Evolutionary conservation across 2,888 invertebrate genomes (phyloP).

Genomic region (Pyrocoelia pectoralis): DNA sequence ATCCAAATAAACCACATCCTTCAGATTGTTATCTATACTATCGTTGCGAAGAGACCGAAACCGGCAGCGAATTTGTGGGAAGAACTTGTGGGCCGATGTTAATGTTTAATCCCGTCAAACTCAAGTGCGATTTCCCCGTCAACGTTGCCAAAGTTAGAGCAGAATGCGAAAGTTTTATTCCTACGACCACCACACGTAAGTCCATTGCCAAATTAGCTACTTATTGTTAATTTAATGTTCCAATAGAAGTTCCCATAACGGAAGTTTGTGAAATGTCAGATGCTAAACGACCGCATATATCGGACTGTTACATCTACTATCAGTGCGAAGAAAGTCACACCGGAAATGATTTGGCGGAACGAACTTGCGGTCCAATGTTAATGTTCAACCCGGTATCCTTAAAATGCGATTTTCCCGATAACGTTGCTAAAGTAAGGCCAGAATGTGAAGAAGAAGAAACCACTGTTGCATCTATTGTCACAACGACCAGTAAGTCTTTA

Average conservation of each 20-base stretch:
- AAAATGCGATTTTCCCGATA: not conserved
- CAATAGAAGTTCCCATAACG: not conserved
- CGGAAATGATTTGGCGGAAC: not conserved
- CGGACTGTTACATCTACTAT: constrained; percentile 74
- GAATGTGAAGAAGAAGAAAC: not conserved
- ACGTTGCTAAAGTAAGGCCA: not conserved
- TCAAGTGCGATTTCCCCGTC: not conserved
- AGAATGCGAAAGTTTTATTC: not conserved
- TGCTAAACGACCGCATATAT: constrained; percentile 51
- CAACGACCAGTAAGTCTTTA: no score
- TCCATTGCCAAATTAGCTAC: not conserved
- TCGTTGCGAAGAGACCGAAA: constrained; percentile 1
- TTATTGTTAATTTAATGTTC: no score
- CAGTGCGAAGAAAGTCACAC: constrained; percentile 63
- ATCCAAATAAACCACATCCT: not conserved
- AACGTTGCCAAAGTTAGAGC: not conserved
- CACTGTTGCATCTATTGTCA: no score
- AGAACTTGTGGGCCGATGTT: not conserved
- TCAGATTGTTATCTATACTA: constrained; percentile 3
- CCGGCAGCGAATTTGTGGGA: not conserved
- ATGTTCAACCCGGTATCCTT: not conserved
- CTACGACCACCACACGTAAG: not conserved
- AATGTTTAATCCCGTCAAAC: not conserved
- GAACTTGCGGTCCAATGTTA: constrained; percentile 2
- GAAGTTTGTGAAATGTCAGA: not conserved